phyloP scores from a whole-genome alignment of 2,797 vertebrate genomes.

The Linurgus olivaceus region DNA sequence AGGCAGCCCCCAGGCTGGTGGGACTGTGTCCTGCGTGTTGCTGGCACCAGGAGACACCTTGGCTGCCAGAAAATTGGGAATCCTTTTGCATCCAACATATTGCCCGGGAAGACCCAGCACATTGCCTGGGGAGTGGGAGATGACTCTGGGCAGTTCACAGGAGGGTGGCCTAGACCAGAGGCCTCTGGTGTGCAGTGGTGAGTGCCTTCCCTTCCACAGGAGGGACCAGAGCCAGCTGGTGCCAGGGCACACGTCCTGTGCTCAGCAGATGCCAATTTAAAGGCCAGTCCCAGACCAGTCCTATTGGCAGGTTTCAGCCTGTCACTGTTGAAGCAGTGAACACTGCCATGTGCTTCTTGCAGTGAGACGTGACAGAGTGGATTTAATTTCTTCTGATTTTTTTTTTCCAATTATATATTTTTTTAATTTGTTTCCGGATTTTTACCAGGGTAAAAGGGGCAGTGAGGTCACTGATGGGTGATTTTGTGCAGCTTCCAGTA shows the following conservation, averaged over 20 bases:
- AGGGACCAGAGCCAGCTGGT: not conserved
- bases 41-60: not conserved
- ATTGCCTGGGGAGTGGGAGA: not conserved
- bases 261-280: fast-evolving
- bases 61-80: fast-evolving
- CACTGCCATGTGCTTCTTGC: fast-evolving
- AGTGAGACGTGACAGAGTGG: not conserved
- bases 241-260: not conserved
- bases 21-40: fast-evolving
- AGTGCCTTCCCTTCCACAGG: too few species aligned
- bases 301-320: not conserved
- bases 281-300: not conserved
- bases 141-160: not conserved
- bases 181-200: fast-evolving
- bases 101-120: not conserved
- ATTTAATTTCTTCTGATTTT: not conserved
- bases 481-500: not conserved
- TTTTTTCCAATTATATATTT: too few species aligned
- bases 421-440: not conserved
- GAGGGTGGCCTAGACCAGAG: not conserved
- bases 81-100: fast-evolving
- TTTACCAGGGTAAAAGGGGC: not conserved
- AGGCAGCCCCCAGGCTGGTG: fast-evolving
- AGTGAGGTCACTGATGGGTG: fast-evolving
- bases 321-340: fast-evolving